phyloP scores from a whole-genome alignment of 2,797 vertebrate species.

The Nyctalus aviator region DNA sequence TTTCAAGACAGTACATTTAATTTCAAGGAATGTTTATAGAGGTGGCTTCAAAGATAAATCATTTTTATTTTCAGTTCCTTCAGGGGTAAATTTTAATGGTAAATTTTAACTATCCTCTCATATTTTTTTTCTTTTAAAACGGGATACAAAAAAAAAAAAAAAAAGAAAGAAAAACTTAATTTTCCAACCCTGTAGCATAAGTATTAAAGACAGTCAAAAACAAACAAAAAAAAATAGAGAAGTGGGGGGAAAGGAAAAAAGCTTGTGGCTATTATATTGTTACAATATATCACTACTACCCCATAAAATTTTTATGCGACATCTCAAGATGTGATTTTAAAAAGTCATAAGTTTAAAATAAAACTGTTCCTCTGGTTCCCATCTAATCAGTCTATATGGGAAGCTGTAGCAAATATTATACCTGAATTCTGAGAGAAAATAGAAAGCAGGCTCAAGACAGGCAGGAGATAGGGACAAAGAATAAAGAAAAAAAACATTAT shows the following conservation, averaged over 20 bases:
- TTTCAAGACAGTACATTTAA: constrained; percentile 64
- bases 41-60: constrained; percentile 54
- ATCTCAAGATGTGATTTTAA: constrained; percentile 58
- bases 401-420: constrained; percentile 4
- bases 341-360: constrained; percentile 73
- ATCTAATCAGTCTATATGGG: constrained; percentile 46
- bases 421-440: constrained; percentile 38
- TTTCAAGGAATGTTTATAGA: constrained; percentile 62
- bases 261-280: constrained; percentile 53
- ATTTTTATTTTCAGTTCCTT: constrained; percentile 74
- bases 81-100: constrained; percentile 73
- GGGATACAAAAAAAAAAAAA: constrained; percentile 56
- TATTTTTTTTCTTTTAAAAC: constrained; percentile 73
- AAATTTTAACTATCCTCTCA: constrained; percentile 72
- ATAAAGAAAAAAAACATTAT: not conserved
- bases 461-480: not conserved
- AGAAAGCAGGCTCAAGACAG: not conserved
- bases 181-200: constrained; percentile 35
- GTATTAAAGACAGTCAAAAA: constrained; percentile 43
- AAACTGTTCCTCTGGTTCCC: constrained; percentile 52
- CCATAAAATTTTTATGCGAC: constrained; percentile 68
- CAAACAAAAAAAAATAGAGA: not conserved
- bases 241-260: not conserved
- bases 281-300: constrained; percentile 70
- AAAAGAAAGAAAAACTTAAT: constrained; percentile 41